Percentiles rank a stretch among this genome's conserved stretches.
phyloP scores from a whole-genome alignment of 2,888 invertebrate species.

The Synergus umbraculus region DNA sequence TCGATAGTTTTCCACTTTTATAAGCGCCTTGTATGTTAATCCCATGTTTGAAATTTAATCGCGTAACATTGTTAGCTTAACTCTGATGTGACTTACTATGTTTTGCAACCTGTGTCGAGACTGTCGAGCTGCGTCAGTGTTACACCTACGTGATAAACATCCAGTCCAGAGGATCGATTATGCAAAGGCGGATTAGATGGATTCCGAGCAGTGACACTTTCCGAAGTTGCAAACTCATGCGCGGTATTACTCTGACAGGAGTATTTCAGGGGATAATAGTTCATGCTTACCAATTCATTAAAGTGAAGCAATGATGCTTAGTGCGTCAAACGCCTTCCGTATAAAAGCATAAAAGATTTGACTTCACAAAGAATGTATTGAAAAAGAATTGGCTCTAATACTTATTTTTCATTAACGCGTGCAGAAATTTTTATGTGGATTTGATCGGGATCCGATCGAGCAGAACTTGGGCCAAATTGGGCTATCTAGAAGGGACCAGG shows the following conservation, averaged over 20 bases:
- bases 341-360: too few species aligned
- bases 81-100: neutral
- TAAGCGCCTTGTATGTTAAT: neutral
- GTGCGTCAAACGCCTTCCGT: neutral
- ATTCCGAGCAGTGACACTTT: conserved; percentile 2
- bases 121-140: neutral
- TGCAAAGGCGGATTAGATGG: conserved; percentile 1
- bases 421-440: too few species aligned
- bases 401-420: too few species aligned
- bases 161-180: neutral
- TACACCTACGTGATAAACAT: neutral
- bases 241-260: conserved; percentile 1
- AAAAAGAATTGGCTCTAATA: too few species aligned
- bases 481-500: too few species aligned
- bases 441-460: too few species aligned
- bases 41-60: neutral
- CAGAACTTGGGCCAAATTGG: too few species aligned
- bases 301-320: neutral
- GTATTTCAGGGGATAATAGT: neutral
- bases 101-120: neutral
- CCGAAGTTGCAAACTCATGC: conserved; percentile 1
- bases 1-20: neutral
- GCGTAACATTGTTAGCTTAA: conserved; percentile 7
- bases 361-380: too few species aligned
- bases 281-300: neutral